phyloP scores from a whole-genome alignment of 2,113 vertebrate species.

The Ardeotis arabs region DNA sequence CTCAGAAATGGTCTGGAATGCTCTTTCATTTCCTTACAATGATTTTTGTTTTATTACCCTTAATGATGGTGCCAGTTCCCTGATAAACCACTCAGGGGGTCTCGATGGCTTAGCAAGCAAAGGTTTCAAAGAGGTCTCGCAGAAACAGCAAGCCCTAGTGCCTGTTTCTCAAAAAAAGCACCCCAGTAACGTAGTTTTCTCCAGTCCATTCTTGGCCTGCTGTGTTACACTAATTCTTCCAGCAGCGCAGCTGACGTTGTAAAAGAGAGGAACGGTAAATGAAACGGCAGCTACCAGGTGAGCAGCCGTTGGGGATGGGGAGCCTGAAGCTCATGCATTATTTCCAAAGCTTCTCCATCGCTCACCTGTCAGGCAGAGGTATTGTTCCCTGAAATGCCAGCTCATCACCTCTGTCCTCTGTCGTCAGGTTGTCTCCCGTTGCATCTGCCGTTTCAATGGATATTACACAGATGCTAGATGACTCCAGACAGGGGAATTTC shows the following conservation, averaged over 20 bases:
- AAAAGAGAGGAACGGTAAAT: neutral
- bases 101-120: neutral
- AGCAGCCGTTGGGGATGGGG: neutral
- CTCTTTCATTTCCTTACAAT: neutral
- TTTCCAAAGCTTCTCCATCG: constrained; percentile 17
- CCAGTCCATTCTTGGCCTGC: fast-evolving
- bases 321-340: constrained; percentile 61
- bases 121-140: neutral
- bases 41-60: neutral
- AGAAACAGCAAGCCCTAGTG: neutral
- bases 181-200: neutral
- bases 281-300: neutral
- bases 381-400: constrained; percentile 24
- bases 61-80: neutral
- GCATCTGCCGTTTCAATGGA: neutral
- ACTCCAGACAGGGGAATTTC: neutral
- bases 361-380: constrained; percentile 48
- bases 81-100: neutral
- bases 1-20: neutral
- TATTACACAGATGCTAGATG: neutral
- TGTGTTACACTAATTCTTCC: neutral
- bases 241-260: neutral
- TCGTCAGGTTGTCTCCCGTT: neutral
- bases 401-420: neutral
- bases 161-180: neutral